Percentiles rank a stretch among this genome's conserved stretches.
Conservation (phyloP, 37 sponge, comb jelly and placozoan species). For the Tethya wilhelma region DNA sequence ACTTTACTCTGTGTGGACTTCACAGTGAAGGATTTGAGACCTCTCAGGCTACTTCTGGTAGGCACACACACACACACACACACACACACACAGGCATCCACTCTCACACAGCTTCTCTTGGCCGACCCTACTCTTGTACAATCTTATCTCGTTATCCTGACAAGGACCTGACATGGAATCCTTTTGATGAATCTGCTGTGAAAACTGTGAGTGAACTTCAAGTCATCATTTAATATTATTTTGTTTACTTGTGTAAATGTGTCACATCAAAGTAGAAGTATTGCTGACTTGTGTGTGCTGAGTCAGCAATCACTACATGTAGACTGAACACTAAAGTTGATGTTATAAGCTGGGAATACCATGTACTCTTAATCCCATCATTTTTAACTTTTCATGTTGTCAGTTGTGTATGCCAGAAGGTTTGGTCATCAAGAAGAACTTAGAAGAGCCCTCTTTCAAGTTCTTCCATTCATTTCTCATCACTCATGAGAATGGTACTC, state of each 20-base stretch:
- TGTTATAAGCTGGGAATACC: too few species aligned
- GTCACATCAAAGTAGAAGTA: too few species aligned
- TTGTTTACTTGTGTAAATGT: too few species aligned
- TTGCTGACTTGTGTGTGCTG: too few species aligned
- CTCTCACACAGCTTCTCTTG: conserved; percentile 36
- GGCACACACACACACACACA: too few species aligned
- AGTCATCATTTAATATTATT: too few species aligned
- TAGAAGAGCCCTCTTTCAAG: conserved; percentile 5
- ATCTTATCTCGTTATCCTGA: conserved; percentile 68
- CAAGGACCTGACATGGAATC: conserved; percentile 12
- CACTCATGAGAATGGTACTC: conserved; percentile 86
- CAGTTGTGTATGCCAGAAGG: conserved; percentile 88
- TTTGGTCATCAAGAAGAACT: conserved; percentile 57
- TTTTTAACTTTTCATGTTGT: background rate
- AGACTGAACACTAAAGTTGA: too few species aligned
- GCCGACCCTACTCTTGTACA: conserved; percentile 23
- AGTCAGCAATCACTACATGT: too few species aligned
- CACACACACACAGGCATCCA: conserved; percentile 9
- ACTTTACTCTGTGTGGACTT: too few species aligned
- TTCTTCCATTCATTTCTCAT: conserved; percentile 84
- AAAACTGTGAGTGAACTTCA: conserved; percentile 52
- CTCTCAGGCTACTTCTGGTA: too few species aligned
- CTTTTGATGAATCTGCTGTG: conserved; percentile 74
- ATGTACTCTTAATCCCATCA: too few species aligned
- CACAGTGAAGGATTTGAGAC: too few species aligned